These are phyloP conservation scores for Corythornis madagascariensis DNA, from an alignment of 2,113 vertebrate genomes.

Conservation along the genomic window DNA sequence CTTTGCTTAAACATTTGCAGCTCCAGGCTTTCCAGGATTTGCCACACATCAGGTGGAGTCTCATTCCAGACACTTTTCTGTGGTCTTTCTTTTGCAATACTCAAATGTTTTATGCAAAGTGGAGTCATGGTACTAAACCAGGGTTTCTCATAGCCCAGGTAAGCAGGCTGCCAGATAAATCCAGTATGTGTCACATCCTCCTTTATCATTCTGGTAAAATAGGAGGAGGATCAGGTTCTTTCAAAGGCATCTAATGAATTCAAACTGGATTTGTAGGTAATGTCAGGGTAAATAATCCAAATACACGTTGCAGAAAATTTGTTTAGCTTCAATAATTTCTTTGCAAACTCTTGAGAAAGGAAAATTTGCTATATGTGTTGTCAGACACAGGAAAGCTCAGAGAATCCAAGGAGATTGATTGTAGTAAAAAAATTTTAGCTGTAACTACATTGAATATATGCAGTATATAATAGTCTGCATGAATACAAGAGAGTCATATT, in stretches of 20 bases:
- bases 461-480: not conserved
- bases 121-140: not conserved
- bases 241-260: not conserved
- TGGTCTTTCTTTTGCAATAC: not conserved
- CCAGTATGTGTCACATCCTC: not conserved
- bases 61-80: not conserved
- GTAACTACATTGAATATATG: not conserved
- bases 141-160: not conserved
- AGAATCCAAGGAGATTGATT: not conserved
- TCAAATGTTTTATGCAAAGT: not conserved
- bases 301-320: not conserved
- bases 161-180: not conserved
- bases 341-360: not conserved
- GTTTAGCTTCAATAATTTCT: not conserved
- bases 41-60: not conserved
- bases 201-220: not conserved
- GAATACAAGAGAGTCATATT: not conserved
- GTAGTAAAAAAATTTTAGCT: not conserved
- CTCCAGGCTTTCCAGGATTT: not conserved
- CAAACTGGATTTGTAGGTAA: not conserved
- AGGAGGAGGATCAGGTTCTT: not conserved
- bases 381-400: not conserved
- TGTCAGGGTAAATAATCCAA: not conserved
- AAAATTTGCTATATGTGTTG: not conserved
- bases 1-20: not conserved